A percentile compares a stretch with the other conserved stretches of the same genome.
Conservation (phyloP, 2,888 invertebrate genomes). For the Coleophora flavipennella region DNA sequence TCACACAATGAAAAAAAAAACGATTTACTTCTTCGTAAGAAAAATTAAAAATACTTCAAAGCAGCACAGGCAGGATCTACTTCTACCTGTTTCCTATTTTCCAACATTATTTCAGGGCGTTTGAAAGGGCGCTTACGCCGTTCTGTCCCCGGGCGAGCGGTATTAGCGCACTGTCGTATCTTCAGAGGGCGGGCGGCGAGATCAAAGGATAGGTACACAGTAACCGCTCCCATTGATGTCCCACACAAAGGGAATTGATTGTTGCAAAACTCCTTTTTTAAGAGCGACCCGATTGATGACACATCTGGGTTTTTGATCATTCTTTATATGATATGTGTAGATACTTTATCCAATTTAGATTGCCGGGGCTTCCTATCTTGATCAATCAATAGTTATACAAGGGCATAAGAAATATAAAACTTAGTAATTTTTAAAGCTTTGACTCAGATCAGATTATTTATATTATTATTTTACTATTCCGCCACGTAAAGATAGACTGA, state of each 20-base stretch:
- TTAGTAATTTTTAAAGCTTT: too few species aligned
- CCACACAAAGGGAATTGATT: slow-evolving; percentile 71
- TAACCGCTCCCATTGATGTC: slow-evolving; percentile 71
- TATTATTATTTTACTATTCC: too few species aligned
- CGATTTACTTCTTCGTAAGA: too few species aligned
- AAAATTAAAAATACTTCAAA: too few species aligned
- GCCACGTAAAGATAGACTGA: too few species aligned
- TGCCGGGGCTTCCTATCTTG: too few species aligned
- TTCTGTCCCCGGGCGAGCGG: slow-evolving; percentile 40
- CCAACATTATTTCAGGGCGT: background rate
- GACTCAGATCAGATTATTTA: too few species aligned
- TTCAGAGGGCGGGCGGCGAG: slow-evolving; percentile 63
- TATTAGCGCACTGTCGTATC: slow-evolving; percentile 69
- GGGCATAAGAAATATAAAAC: too few species aligned
- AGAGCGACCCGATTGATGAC: slow-evolving; percentile 52
- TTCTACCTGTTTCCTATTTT: slow-evolving; percentile 1
- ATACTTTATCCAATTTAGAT: too few species aligned
- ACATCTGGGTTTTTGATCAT: slow-evolving; percentile 43
- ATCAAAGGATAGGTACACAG: slow-evolving; percentile 70
- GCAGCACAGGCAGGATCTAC: background rate
- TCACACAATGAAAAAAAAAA: too few species aligned
- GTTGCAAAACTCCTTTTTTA: slow-evolving; percentile 66
- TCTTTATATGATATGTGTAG: slow-evolving; percentile 12
- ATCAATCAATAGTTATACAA: too few species aligned
- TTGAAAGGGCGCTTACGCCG: slow-evolving; percentile 37